A percentile compares a stretch with the other conserved stretches of the same genome.
These are phyloP conservation scores for Agrypnia vestita DNA, from an alignment of 1,140 invertebrate species.

Conservation along the genomic window DNA sequence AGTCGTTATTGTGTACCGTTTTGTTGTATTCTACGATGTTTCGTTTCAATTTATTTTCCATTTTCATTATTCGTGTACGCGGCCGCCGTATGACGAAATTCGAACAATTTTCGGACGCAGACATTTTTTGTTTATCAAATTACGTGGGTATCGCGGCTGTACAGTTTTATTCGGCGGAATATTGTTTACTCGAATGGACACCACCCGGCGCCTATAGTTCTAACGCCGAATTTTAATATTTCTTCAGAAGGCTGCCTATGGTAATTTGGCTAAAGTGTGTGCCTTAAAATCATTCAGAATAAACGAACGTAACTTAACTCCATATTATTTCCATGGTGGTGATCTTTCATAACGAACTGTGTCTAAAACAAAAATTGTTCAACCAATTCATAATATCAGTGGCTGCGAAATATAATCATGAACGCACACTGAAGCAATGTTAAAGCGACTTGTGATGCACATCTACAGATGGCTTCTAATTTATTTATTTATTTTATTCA, in stretches of 20 bases:
- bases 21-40: background rate
- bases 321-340: too few relatives aligned
- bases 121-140: constrained; percentile 47
- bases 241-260: constrained; percentile 21
- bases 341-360: too few relatives aligned
- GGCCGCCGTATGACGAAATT: constrained; percentile 14
- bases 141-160: constrained; percentile 30
- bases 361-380: too few relatives aligned
- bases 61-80: background rate
- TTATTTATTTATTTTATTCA: too few relatives aligned
- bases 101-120: constrained; percentile 25
- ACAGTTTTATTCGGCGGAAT: constrained; percentile 35
- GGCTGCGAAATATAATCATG: too few relatives aligned
- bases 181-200: constrained; percentile 34
- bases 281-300: background rate
- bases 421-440: too few relatives aligned
- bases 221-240: constrained; percentile 32
- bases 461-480: too few relatives aligned
- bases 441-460: too few relatives aligned
- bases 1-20: background rate
- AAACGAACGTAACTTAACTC: too few relatives aligned
- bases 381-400: too few relatives aligned
- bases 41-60: constrained; percentile 31
- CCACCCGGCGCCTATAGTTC: constrained; percentile 13
- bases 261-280: constrained; percentile 34